phyloP scores from a whole-genome alignment of 2,888 invertebrate genomes.

The Meghimatium bilineatum region DNA sequence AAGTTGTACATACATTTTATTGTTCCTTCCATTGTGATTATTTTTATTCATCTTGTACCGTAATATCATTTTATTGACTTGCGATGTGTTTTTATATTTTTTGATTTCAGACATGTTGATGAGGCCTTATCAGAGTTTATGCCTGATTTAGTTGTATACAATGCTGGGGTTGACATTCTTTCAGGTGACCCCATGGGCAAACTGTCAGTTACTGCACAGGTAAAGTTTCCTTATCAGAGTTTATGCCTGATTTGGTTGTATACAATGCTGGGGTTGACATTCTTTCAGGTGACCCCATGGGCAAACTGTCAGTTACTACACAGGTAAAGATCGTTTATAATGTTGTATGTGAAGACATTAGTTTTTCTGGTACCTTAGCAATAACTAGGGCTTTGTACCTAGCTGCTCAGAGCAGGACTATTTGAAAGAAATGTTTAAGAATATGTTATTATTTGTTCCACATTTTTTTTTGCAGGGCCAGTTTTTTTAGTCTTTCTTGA shows the following conservation, averaged over 20 bases:
- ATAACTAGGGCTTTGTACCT: too few relatives aligned
- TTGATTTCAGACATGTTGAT: constrained; percentile 81
- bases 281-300: constrained; percentile 87
- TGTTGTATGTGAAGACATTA: too few relatives aligned
- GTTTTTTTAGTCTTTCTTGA: too few relatives aligned
- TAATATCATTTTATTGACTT: not conserved
- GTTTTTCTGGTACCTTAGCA: too few relatives aligned
- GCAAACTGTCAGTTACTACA: constrained; percentile 84
- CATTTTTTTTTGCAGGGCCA: too few relatives aligned
- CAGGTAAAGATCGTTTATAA: constrained; percentile 65
- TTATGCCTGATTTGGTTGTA: constrained; percentile 86
- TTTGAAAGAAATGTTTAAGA: too few relatives aligned
- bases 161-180: constrained; percentile 93
- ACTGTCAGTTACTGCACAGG: constrained; percentile 83
- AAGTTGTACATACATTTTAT: too few relatives aligned
- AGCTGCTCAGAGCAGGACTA: too few relatives aligned
- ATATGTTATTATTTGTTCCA: too few relatives aligned
- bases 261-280: constrained; percentile 96
- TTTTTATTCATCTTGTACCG: not conserved
- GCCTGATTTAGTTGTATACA: constrained; percentile 91
- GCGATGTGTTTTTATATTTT: not conserved
- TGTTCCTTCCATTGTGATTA: not conserved
- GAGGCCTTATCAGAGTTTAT: constrained; percentile 83
- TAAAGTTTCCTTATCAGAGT: constrained; percentile 81
- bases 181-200: constrained; percentile 87